phyloP scores from a whole-genome alignment of 2,888 invertebrate genomes.

The Pharmacophagus antenor region DNA sequence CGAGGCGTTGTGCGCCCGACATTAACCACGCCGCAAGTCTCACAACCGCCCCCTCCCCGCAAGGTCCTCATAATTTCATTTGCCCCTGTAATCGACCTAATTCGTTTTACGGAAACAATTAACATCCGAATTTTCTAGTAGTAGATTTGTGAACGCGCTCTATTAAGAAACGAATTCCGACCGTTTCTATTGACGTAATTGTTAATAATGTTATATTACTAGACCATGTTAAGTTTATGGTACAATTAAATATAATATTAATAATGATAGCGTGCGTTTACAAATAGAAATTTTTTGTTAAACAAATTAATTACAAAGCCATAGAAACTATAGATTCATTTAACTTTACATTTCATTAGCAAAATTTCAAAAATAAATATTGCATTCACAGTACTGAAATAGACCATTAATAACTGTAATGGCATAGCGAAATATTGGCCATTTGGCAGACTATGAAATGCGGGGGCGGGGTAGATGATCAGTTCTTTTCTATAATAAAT shows the following conservation, averaged over 20 bases:
- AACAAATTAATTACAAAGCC: no score
- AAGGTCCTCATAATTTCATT: slow-evolving; percentile 60
- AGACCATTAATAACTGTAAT: slow-evolving; percentile 37
- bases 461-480: slow-evolving; percentile 26
- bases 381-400: slow-evolving; percentile 28
- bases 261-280: no score
- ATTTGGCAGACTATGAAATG: slow-evolving; percentile 29
- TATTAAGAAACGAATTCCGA: slow-evolving; percentile 9
- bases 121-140: slow-evolving; percentile 20
- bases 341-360: slow-evolving; percentile 17
- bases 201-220: no score
- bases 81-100: slow-evolving; percentile 69
- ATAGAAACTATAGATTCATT: no score
- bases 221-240: no score
- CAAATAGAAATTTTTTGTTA: no score
- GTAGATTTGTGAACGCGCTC: slow-evolving; percentile 2
- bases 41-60: slow-evolving; percentile 56
- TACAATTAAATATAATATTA: no score
- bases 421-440: slow-evolving; percentile 26
- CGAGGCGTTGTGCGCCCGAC: slow-evolving; percentile 73
- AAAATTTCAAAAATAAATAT: slow-evolving; percentile 4
- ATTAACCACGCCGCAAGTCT: slow-evolving; percentile 64
- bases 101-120: slow-evolving; percentile 62
- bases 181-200: not conserved
- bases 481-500: slow-evolving; percentile 14